These are phyloP conservation scores for Anarhynchus alexandrinus DNA, from an alignment of 2,113 vertebrate genomes.

Conservation along the genomic window DNA sequence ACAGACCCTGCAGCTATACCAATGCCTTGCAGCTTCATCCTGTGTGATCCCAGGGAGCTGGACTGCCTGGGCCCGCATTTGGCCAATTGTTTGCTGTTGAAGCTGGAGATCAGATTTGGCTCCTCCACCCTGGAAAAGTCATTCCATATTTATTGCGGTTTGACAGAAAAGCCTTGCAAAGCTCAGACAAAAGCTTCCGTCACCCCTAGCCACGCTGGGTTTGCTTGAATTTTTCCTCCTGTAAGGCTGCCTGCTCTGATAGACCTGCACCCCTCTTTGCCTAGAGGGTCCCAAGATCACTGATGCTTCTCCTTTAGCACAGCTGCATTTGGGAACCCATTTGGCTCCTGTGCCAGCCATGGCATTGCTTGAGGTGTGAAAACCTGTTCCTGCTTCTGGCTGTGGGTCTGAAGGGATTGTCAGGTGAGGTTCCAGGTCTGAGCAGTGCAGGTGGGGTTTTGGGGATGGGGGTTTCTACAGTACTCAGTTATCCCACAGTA, in stretches of 20 bases:
- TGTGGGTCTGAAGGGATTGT: neutral
- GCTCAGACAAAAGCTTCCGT: neutral
- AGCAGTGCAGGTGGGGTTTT: neutral
- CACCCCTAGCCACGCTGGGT: no score
- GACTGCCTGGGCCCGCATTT: neutral
- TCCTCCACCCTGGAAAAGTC: neutral
- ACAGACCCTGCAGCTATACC: neutral
- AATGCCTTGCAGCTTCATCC: neutral
- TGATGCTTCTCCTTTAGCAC: neutral
- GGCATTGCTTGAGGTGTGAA: neutral
- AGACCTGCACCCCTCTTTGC: neutral
- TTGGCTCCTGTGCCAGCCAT: neutral
- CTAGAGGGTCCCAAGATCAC: neutral
- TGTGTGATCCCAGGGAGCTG: neutral
- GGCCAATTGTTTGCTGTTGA: neutral
- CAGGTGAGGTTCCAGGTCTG: neutral
- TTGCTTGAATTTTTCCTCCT: neutral
- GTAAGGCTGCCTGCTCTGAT: neutral
- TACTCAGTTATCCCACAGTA: no score
- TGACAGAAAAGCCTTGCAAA: neutral
- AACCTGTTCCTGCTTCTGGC: neutral
- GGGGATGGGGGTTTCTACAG: neutral
- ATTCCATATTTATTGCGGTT: rapidly evolving
- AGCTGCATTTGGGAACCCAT: neutral
- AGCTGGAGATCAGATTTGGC: neutral